These are phyloP conservation scores for Pseudobourletiella spinata DNA, from an alignment of 1,140 invertebrate genomes.

Conservation along the genomic window DNA sequence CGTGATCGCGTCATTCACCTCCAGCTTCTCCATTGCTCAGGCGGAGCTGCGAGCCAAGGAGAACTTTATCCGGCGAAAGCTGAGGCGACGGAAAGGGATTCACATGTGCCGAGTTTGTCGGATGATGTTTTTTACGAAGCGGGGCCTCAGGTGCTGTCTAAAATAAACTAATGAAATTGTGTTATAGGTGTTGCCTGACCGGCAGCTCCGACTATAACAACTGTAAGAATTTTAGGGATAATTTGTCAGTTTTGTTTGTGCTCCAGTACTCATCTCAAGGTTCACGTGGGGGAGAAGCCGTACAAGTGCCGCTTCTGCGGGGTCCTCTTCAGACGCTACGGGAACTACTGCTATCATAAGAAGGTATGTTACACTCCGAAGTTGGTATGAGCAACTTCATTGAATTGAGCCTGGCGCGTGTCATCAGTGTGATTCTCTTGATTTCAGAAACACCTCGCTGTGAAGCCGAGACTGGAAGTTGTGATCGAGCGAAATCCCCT, in stretches of 20 bases:
- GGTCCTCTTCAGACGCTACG: background rate
- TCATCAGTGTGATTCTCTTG: no score
- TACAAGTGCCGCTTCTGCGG: conserved; percentile 9
- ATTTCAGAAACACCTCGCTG: conserved; percentile 1
- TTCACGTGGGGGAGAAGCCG: conserved; percentile 13
- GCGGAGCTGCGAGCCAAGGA: background rate
- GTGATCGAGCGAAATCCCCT: background rate
- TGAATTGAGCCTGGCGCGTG: no score
- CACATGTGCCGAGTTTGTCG: conserved; percentile 3
- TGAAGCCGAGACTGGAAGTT: background rate
- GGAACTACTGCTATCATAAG: background rate
- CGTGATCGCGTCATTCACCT: background rate
- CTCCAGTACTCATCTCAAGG: conserved; percentile 1
- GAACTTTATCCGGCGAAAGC: background rate
- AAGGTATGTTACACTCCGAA: background rate
- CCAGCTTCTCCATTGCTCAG: background rate
- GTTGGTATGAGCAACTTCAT: no score
- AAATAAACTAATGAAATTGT: no score
- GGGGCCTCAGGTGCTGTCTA: background rate
- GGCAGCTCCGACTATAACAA: no score
- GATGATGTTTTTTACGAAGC: conserved; percentile 7
- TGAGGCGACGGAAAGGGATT: background rate
- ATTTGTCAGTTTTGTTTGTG: no score
- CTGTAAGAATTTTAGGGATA: no score
- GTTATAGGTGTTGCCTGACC: no score